Percentiles rank a stretch among this genome's conserved stretches.
These are phyloP conservation scores for Pterocles orientalis DNA, from an alignment of 2,113 vertebrate genomes.

Conservation along the genomic window DNA sequence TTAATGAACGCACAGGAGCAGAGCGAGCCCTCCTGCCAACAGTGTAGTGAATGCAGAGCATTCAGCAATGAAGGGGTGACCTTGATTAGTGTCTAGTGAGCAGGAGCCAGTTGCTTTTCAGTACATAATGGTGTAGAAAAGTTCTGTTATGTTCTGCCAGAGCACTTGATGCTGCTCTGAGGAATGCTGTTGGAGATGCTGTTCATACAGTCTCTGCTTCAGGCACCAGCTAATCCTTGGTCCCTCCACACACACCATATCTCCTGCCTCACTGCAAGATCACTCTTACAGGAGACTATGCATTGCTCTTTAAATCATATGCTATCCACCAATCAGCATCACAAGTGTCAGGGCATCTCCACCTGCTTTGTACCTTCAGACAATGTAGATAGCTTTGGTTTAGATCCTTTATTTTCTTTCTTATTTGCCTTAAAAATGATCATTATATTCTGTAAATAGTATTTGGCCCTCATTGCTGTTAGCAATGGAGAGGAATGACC, in stretches of 20 bases:
- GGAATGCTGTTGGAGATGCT: neutral
- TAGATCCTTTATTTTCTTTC: neutral
- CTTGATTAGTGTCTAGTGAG: slow-evolving; percentile 47
- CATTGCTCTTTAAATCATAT: neutral
- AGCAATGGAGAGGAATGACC: neutral
- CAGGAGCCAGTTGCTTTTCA: slow-evolving; percentile 41
- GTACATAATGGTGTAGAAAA: slow-evolving; percentile 12
- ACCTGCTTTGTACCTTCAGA: neutral
- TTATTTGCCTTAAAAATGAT: neutral
- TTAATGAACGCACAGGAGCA: slow-evolving; percentile 24
- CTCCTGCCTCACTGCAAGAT: neutral
- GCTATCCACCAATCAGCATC: neutral
- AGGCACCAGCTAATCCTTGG: neutral
- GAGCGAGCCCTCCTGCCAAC: slow-evolving; percentile 45
- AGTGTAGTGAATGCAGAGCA: neutral
- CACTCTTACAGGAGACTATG: neutral
- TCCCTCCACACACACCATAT: neutral
- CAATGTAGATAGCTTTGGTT: neutral
- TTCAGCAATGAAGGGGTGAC: slow-evolving; percentile 41
- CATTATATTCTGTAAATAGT: neutral
- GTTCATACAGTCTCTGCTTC: neutral
- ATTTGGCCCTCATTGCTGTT: neutral
- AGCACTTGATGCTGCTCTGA: neutral
- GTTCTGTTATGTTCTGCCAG: neutral
- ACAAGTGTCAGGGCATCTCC: neutral